Conservation (phyloP, 2,888 invertebrate species). For the Folsomia candida region DNA sequence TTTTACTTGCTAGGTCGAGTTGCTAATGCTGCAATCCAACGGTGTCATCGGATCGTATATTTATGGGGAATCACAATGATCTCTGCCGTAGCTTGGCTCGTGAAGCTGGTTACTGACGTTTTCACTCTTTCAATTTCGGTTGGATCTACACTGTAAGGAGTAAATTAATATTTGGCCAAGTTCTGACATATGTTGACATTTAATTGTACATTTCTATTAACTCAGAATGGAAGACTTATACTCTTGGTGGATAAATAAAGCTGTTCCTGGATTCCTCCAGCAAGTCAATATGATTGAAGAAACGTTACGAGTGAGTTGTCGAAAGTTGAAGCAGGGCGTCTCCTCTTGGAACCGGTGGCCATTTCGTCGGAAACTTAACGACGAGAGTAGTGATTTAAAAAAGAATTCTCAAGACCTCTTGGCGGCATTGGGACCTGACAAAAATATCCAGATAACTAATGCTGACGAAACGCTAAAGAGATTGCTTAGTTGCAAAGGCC, state of each 20-base stretch:
- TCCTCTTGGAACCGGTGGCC: slow-evolving; percentile 17
- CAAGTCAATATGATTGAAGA: slow-evolving; percentile 1
- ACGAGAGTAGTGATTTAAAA: slow-evolving; percentile 14
- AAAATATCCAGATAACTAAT: slow-evolving; percentile 76
- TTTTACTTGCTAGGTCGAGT: neutral
- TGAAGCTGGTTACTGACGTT: slow-evolving; percentile 47
- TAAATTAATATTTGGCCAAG: neutral
- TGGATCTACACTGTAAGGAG: slow-evolving; percentile 44
- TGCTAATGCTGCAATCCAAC: no score
- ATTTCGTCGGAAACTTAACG: slow-evolving; percentile 15
- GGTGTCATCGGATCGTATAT: slow-evolving; percentile 35
- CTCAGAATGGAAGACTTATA: slow-evolving; percentile 43
- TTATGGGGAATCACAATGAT: slow-evolving; percentile 46
- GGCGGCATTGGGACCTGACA: slow-evolving; percentile 57
- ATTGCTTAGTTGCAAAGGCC: slow-evolving; percentile 86
- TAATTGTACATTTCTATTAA: neutral
- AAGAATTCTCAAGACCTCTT: slow-evolving; percentile 18
- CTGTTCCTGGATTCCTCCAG: slow-evolving; percentile 26
- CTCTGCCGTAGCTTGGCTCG: slow-evolving; percentile 48
- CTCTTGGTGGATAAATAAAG: slow-evolving; percentile 41
- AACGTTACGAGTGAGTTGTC: neutral
- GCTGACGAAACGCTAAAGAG: slow-evolving; percentile 94
- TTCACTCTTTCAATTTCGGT: slow-evolving; percentile 43
- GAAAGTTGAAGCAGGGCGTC: neutral
- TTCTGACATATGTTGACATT: neutral